phyloP scores from a whole-genome alignment of 2,113 vertebrate genomes.

The Limanda limanda region DNA sequence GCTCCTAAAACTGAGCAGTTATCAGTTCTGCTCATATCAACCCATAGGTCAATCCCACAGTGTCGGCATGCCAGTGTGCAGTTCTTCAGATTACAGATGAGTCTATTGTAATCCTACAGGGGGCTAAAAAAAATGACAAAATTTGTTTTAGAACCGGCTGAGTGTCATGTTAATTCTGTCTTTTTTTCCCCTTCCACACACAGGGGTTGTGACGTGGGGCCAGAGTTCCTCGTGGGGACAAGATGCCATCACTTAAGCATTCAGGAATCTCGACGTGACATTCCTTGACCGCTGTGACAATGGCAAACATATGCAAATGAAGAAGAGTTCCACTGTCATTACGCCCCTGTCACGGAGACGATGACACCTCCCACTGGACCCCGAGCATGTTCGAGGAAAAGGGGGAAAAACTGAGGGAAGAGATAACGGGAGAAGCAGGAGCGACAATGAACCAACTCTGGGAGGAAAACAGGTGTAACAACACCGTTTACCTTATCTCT shows the following conservation, averaged over 20 bases:
- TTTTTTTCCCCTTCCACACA: not conserved
- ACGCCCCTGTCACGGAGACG: constrained; percentile 68
- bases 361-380: constrained; percentile 68
- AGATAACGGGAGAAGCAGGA: constrained; percentile 19
- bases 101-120: not conserved
- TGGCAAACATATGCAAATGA: constrained; percentile 81
- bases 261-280: constrained; percentile 75
- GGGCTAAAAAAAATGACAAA: constrained; percentile 38
- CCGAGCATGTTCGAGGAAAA: constrained; percentile 1
- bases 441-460: not conserved
- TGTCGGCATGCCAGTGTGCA: not conserved
- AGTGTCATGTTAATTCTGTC: constrained; percentile 64
- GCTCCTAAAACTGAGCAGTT: constrained; percentile 29
- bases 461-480: constrained; percentile 53
- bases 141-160: constrained; percentile 66
- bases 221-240: constrained; percentile 67
- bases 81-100: constrained; percentile 53
- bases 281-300: constrained; percentile 78
- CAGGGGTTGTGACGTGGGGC: constrained; percentile 36
- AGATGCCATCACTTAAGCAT: constrained; percentile 71
- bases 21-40: constrained; percentile 26
- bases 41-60: constrained; percentile 31
- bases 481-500: constrained; percentile 25
- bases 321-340: constrained; percentile 62
- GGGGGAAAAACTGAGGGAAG: constrained; percentile 11